phyloP scores from a whole-genome alignment of 2,113 vertebrate genomes.

The Chaetops frenatus region DNA sequence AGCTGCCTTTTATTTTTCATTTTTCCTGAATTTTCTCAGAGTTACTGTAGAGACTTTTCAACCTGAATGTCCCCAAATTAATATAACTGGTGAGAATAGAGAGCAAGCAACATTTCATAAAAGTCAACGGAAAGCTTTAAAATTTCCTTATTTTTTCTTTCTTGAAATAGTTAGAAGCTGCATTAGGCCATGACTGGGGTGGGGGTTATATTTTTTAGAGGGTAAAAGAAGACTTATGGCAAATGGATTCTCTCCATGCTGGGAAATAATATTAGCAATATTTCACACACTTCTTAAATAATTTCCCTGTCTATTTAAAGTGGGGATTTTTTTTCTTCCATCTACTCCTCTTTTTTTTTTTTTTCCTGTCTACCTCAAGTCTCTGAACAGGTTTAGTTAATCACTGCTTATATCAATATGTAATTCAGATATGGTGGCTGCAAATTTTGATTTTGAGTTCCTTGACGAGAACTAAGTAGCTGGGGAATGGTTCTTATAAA shows the following conservation, averaged over 20 bases:
- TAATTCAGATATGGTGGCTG: background rate
- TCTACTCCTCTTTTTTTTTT: background rate
- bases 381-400: constrained; percentile 5
- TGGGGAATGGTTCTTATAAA: constrained; percentile 39
- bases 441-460: constrained; percentile 17
- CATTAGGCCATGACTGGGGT: background rate
- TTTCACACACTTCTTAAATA: background rate
- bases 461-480: background rate
- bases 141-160: background rate
- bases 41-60: background rate
- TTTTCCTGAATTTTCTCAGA: background rate
- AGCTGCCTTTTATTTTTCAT: accelerated
- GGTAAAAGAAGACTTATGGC: background rate
- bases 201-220: background rate
- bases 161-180: background rate
- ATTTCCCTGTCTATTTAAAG: background rate
- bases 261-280: background rate
- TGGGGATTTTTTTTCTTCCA: background rate
- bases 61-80: background rate
- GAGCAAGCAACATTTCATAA: background rate
- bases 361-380: background rate
- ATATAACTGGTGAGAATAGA: background rate
- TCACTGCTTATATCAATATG: background rate
- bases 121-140: background rate
- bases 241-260: background rate